phyloP scores from a whole-genome alignment of 1,140 invertebrate genomes.

The Palaemon carinicauda region DNA sequence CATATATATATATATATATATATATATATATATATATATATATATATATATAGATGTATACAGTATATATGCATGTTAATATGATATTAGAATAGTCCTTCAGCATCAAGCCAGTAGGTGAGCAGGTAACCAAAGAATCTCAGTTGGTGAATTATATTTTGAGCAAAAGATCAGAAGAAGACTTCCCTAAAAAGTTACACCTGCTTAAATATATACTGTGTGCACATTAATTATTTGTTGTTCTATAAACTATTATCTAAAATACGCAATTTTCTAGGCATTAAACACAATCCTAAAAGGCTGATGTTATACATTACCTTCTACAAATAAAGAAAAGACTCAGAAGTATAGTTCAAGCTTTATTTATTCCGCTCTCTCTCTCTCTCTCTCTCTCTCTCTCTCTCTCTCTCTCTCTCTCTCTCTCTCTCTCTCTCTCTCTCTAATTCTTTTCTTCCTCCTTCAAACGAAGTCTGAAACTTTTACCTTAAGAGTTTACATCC shows the following conservation, averaged over 20 bases:
- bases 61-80: neutral
- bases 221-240: too few relatives aligned
- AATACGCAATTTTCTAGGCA: too few relatives aligned
- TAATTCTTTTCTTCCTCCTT: neutral
- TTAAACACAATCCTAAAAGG: too few relatives aligned
- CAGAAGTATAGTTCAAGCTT: neutral
- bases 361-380: constrained; percentile 1
- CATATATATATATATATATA: neutral
- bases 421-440: neutral
- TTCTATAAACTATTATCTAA: too few relatives aligned
- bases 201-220: too few relatives aligned
- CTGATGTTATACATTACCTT: too few relatives aligned
- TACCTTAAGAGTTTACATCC: neutral
- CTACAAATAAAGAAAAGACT: too few relatives aligned
- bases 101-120: too few relatives aligned
- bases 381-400: constrained; percentile 31
- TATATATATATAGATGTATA: neutral
- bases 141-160: too few relatives aligned
- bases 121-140: too few relatives aligned
- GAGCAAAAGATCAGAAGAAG: too few relatives aligned
- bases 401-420: constrained; percentile 11
- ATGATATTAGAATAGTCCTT: neutral
- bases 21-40: neutral
- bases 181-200: too few relatives aligned
- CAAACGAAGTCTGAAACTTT: neutral